Conservation (phyloP, 2,888 invertebrate genomes). For the Xylocampa areola region DNA sequence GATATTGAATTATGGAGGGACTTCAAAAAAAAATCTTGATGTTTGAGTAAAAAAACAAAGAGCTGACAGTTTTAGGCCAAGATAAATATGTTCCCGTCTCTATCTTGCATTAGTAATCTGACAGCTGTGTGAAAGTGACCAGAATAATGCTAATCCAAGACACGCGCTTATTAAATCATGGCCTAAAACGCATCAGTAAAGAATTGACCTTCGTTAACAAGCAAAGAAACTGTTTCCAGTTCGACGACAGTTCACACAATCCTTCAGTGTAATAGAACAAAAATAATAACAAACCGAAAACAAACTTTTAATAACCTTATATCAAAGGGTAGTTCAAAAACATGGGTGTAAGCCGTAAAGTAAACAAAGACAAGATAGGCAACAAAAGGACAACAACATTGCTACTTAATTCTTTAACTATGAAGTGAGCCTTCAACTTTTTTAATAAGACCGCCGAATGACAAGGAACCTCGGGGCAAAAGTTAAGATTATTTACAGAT, state of each 20-base stretch:
- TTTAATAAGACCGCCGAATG: constrained; percentile 63
- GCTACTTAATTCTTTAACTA: constrained; percentile 59
- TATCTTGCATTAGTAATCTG: too few relatives aligned
- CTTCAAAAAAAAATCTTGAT: neutral
- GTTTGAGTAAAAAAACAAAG: too few relatives aligned
- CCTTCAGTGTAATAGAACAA: too few relatives aligned
- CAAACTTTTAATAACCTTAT: constrained; percentile 28
- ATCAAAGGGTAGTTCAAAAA: constrained; percentile 39
- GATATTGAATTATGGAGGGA: neutral
- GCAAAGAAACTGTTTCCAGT: too few relatives aligned
- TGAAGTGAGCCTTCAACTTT: constrained; percentile 56
- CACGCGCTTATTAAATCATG: too few relatives aligned
- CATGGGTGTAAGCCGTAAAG: constrained; percentile 31
- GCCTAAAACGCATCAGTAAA: too few relatives aligned
- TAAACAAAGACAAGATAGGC: constrained; percentile 40
- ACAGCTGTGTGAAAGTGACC: too few relatives aligned
- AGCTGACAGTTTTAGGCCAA: too few relatives aligned
- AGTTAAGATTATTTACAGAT: constrained; percentile 59
- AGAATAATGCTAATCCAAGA: too few relatives aligned
- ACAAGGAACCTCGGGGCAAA: constrained; percentile 31
- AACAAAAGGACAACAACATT: constrained; percentile 48
- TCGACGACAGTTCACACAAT: too few relatives aligned
- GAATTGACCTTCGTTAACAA: too few relatives aligned
- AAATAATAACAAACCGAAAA: constrained; percentile 29
- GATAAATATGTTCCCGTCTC: too few relatives aligned